Percentiles rank a stretch among this genome's conserved stretches.
These are phyloP conservation scores for Marasmarcha lunaedactyla DNA, from an alignment of 2,888 invertebrate genomes.

Conservation along the genomic window DNA sequence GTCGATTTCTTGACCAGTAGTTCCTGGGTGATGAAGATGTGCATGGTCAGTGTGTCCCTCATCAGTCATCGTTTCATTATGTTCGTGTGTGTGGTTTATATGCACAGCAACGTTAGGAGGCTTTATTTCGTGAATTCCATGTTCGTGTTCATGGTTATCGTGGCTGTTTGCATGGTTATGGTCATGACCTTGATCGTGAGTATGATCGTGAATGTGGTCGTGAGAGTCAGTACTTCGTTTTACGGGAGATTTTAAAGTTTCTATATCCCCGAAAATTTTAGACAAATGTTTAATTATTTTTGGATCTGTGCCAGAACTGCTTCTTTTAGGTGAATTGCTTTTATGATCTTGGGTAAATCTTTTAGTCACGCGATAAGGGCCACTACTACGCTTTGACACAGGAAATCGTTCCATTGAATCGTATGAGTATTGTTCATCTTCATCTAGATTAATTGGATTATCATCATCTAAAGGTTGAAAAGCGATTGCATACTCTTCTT, in stretches of 20 bases:
- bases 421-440: constrained; percentile 52
- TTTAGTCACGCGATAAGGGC: constrained; percentile 35
- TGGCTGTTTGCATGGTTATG: constrained; percentile 46
- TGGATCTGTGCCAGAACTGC: constrained; percentile 74
- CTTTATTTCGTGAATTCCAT: constrained; percentile 48
- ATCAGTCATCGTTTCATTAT: not conserved
- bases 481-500: constrained; percentile 58
- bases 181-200: constrained; percentile 40
- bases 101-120: constrained; percentile 39
- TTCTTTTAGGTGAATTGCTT: constrained; percentile 38
- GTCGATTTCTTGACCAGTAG: constrained; percentile 25
- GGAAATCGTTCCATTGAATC: constrained; percentile 69
- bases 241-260: constrained; percentile 59
- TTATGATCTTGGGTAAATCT: constrained; percentile 38
- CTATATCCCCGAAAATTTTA: constrained; percentile 73
- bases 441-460: constrained; percentile 39
- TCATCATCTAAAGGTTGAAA: constrained; percentile 62
- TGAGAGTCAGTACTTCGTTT: constrained; percentile 61
- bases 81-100: constrained; percentile 36
- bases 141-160: constrained; percentile 37
- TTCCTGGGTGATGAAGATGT: constrained; percentile 39
- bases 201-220: constrained; percentile 37
- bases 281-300: constrained; percentile 77
- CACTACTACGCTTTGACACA: constrained; percentile 75
- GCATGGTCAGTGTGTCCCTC: constrained; percentile 21